Evolutionary conservation across 2,888 invertebrate species (phyloP).

Genomic region (Noctua janthina): DNA sequence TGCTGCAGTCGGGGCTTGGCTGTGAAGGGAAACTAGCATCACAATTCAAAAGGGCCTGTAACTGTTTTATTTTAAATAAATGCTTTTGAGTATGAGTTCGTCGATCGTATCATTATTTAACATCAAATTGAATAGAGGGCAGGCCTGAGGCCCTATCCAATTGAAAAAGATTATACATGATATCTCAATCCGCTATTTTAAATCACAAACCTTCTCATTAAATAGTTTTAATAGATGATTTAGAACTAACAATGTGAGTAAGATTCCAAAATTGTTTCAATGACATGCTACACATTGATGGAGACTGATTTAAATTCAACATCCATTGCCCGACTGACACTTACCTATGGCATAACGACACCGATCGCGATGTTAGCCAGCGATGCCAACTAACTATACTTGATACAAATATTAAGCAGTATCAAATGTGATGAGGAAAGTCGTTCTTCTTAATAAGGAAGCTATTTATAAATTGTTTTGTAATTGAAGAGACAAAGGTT

Average conservation of each 20-base stretch:
- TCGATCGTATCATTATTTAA: neutral
- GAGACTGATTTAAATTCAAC: constrained; percentile 73
- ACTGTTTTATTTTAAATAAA: neutral
- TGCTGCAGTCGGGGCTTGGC: neutral
- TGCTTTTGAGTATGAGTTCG: neutral
- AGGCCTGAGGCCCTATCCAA: neutral
- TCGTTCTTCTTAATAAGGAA: constrained; percentile 69
- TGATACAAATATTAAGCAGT: constrained; percentile 70
- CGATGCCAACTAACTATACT: constrained; percentile 47
- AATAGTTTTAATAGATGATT: constrained; percentile 19
- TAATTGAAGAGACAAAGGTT: constrained; percentile 67
- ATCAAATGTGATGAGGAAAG: constrained; percentile 68
- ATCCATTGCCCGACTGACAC: constrained; percentile 67
- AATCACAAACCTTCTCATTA: constrained; percentile 1
- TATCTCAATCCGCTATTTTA: neutral
- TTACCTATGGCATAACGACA: constrained; percentile 67
- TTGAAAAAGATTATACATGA: neutral
- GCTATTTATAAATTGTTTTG: constrained; percentile 74
- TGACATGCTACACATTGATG: constrained; percentile 61
- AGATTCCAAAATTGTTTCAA: constrained; percentile 57
- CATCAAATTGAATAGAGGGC: neutral
- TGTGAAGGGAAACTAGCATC: neutral
- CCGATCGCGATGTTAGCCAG: constrained; percentile 52
- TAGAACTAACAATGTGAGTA: constrained; percentile 20
- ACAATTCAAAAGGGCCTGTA: neutral